Evolutionary conservation across 2,797 vertebrate genomes (phyloP).

Genomic region (Coranthus polyacanthus): DNA sequence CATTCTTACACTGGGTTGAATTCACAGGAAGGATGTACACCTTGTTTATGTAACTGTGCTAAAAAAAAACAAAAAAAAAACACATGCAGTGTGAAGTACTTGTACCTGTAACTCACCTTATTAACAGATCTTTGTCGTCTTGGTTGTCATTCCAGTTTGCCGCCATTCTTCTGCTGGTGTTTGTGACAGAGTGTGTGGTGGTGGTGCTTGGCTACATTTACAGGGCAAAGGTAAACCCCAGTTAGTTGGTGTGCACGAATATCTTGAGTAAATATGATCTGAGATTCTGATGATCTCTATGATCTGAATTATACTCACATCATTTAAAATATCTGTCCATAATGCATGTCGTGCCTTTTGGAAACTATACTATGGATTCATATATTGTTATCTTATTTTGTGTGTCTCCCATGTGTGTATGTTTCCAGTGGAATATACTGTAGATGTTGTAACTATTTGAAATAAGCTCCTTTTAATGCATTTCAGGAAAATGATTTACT

Average conservation of each 20-base stretch:
- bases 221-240: slow-evolving; percentile 93
- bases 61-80: too few relatives aligned
- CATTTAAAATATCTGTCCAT: too few relatives aligned
- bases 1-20: background rate
- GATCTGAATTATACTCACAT: too few relatives aligned
- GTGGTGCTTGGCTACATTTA: slow-evolving; percentile 98
- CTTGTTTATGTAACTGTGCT: background rate
- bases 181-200: slow-evolving; percentile 95
- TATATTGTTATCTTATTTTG: too few relatives aligned
- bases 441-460: too few relatives aligned
- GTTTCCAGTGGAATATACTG: too few relatives aligned
- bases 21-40: background rate
- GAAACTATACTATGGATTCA: too few relatives aligned
- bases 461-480: too few relatives aligned
- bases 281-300: too few relatives aligned
- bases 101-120: background rate
- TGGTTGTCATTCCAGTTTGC: slow-evolving; percentile 90
- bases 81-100: background rate
- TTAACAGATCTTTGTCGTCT: slow-evolving; percentile 1
- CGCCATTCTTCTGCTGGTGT: slow-evolving; percentile 95
- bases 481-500: too few relatives aligned
- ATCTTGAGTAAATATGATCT: background rate
- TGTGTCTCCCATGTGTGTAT: too few relatives aligned
- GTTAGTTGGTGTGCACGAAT: background rate
- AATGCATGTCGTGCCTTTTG: too few relatives aligned